A percentile compares a stretch with the other conserved stretches of the same genome.
Evolutionary conservation across 2,888 invertebrate genomes (phyloP).

Genomic region (Dyspetes luteomarginatus): DNA sequence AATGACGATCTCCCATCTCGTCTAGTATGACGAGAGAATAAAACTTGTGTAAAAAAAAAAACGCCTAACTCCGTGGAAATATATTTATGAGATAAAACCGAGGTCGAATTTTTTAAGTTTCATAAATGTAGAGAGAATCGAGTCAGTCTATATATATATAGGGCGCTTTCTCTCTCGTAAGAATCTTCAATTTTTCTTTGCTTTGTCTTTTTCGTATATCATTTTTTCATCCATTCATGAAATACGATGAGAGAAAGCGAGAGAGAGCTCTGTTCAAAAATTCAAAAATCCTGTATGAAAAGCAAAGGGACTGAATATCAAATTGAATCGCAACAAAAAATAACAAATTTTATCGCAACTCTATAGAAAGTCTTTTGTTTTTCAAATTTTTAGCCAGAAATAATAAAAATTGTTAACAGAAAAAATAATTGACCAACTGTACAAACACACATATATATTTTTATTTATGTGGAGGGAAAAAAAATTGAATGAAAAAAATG

Average conservation of each 20-base stretch:
- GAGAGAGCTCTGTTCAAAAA: not conserved
- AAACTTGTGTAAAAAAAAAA: not conserved
- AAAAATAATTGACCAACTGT: no score
- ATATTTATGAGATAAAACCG: not conserved
- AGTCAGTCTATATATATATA: slow-evolving; percentile 35
- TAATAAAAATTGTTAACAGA: no score
- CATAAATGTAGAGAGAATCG: not conserved
- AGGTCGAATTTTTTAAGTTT: not conserved
- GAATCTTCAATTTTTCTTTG: slow-evolving; percentile 10
- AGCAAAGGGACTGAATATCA: no score
- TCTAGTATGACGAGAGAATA: not conserved
- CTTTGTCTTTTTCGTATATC: not conserved
- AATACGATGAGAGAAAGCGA: not conserved
- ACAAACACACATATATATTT: not conserved
- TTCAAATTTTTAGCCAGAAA: no score
- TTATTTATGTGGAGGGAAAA: not conserved
- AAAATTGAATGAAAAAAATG: not conserved
- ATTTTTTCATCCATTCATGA: not conserved
- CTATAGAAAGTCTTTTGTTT: no score
- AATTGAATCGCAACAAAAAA: no score
- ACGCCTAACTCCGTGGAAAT: not conserved
- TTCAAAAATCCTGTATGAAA: no score
- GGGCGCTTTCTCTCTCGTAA: slow-evolving; percentile 20
- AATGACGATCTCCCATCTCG: not conserved
- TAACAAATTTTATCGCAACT: no score